These are phyloP conservation scores for Diorhabda sublineata DNA, from an alignment of 1,140 invertebrate species.

Conservation along the genomic window DNA sequence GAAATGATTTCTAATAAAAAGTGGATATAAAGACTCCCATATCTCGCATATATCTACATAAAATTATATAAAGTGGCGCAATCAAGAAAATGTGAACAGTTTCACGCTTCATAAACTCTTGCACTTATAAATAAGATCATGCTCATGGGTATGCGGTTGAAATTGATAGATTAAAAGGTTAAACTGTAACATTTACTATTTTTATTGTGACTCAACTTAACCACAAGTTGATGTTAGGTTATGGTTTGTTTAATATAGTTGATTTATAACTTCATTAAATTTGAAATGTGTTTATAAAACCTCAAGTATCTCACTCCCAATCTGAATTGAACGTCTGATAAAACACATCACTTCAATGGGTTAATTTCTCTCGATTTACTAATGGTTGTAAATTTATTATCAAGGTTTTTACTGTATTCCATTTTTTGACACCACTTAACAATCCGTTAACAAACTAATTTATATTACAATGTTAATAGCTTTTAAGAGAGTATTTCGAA, in stretches of 20 bases:
- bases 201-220: conserved; percentile 26
- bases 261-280: conserved; percentile 20
- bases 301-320: not conserved
- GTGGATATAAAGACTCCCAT: conserved; percentile 14
- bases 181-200: conserved; percentile 24
- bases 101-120: conserved; percentile 20
- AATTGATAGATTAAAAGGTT: conserved; percentile 29
- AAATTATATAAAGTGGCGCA: conserved; percentile 23
- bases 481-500: too few relatives aligned
- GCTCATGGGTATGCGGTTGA: conserved; percentile 19
- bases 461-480: too few relatives aligned
- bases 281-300: not conserved
- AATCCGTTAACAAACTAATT: too few relatives aligned
- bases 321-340: too few relatives aligned
- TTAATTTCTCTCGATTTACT: too few relatives aligned
- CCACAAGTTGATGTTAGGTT: conserved; percentile 23
- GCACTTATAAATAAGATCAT: conserved; percentile 21
- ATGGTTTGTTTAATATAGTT: conserved; percentile 26
- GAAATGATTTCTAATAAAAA: conserved; percentile 7
- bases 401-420: too few relatives aligned
- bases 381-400: too few relatives aligned
- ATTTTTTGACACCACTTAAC: too few relatives aligned
- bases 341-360: too few relatives aligned
- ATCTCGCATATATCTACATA: conserved; percentile 24
- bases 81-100: conserved; percentile 20